Percentiles rank a stretch among this genome's conserved stretches.
These are phyloP conservation scores for Agrochola litura DNA, from an alignment of 2,888 invertebrate genomes.

Conservation along the genomic window DNA sequence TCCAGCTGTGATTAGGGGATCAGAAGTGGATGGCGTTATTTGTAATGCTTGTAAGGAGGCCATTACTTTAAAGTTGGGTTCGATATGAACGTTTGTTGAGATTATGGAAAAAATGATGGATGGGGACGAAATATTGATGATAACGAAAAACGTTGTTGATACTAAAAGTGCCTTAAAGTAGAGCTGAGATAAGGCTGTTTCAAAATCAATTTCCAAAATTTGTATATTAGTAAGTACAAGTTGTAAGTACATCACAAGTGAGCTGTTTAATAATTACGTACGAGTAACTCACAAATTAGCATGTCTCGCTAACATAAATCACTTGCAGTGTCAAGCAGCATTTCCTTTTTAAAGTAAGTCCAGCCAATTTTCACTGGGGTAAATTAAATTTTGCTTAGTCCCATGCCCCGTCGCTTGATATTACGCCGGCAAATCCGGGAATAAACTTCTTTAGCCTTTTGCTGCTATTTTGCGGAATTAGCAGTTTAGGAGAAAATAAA, in stretches of 20 bases:
- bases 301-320: constrained; percentile 54
- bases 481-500: constrained; percentile 55
- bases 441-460: constrained; percentile 65
- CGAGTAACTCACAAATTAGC: constrained; percentile 30
- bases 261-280: constrained; percentile 8
- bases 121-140: constrained; percentile 14
- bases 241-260: neutral
- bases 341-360: constrained; percentile 60
- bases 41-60: constrained; percentile 55
- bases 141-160: neutral
- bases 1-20: constrained; percentile 88
- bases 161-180: neutral
- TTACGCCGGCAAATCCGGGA: constrained; percentile 62
- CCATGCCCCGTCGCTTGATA: constrained; percentile 64
- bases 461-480: constrained; percentile 61
- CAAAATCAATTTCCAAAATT: neutral
- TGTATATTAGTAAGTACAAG: too few species aligned
- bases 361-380: constrained; percentile 62
- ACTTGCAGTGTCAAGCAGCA: constrained; percentile 55
- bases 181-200: neutral
- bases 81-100: constrained; percentile 38
- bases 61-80: constrained; percentile 48
- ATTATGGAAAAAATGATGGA: constrained; percentile 46
- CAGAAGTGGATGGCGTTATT: constrained; percentile 71
- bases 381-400: constrained; percentile 71